Base-by-base conservation (phyloP, 2,113 vertebrate genomes). In the Myiozetetes cayanensis region DNA sequence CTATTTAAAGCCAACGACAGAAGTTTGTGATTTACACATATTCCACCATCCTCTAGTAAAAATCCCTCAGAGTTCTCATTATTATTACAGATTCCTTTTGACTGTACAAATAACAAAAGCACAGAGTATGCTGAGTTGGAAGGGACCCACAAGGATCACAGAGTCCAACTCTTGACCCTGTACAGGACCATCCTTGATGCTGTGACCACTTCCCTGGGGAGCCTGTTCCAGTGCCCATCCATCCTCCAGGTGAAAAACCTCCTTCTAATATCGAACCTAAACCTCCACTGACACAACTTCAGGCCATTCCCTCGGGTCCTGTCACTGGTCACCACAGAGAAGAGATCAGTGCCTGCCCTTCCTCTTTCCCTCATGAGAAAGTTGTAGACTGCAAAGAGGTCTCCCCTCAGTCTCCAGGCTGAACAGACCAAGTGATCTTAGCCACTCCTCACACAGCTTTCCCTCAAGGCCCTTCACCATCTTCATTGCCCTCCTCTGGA, bases 61-160 rank as follows among this genome's bases (percentile, higher is more conserved):
- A 62, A 1, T 0, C 11, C 5, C 2, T 5, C 2, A 4, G 35
- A 55, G n/a, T 85, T 90, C n/a, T 85, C 19, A 7, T 10, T 68
- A 1, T 67, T 80, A 20, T 39, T 65, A 31, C 31, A 8, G 23
- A 27, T 76, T 44, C 28, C 12, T 82, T 88, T 30, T 58, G n/a
- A 28, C 15, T 53, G 4, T 20, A 39, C 28, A 68, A 58, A 62
- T 39, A 35, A 62, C 59, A 39, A 35, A 62, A 62, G 27, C 35
- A 62, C 59, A 62, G 59, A 62, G 18, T 62, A 39, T 62, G 16
- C 16, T 27, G 37, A 62, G 59, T 24, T 62, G 35, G 35, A 39
- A 61, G 59, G 24, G 24, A 61, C 16, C 15, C 24, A 61, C 10
- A 39, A 61, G 59, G 24, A 61, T 27, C 35, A 18, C 24, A 8